phyloP scores from a whole-genome alignment of 2,113 vertebrate species.

The Xenopus tropicalis region UCB_Xtro_10.0 CM004445.2:73667501-73668000 shows the following conservation, averaged over 20 bases:
- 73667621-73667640: too few relatives aligned
- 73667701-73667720: background rate
- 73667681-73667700: background rate
- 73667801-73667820: conserved; percentile 27
- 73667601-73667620: too few relatives aligned
- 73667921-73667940: conserved; percentile 3
- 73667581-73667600: too few relatives aligned
- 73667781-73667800: conserved; percentile 13
- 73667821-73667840: conserved; percentile 30
- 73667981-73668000: too few relatives aligned
- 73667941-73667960: background rate
- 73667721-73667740: background rate
- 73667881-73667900: conserved; percentile 28
- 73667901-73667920: conserved; percentile 16
- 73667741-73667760: conserved; percentile 7
- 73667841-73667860: conserved; percentile 36
- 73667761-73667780: conserved; percentile 24
- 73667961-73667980: background rate
- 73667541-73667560: too few relatives aligned
- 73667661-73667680: too few relatives aligned
- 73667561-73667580: too few relatives aligned
- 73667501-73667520: too few relatives aligned
- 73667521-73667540: too few relatives aligned
- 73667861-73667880: conserved; percentile 38
- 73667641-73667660: too few relatives aligned